Evolutionary conservation across 2,888 invertebrate genomes (phyloP), one percentile per base, ranked within the genome.

Genomic region (Pammene aurita): DNA sequence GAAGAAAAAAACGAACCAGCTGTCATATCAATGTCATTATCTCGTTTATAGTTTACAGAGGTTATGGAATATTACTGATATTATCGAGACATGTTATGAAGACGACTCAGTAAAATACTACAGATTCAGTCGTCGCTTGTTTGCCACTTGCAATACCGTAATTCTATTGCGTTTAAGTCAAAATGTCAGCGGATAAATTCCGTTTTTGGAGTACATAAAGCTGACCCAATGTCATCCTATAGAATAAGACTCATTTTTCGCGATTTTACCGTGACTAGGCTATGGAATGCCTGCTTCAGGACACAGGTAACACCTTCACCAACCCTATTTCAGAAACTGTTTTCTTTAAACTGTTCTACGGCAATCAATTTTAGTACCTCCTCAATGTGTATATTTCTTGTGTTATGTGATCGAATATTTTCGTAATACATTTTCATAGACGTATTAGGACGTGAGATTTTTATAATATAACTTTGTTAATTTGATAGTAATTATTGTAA

Each of bases 221-320:
- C 60, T 55, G 65, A 65, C 13, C 48, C 58, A 54, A 69, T 69
- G 69, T 69, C 69, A 46, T 69, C 69, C n/a, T 60, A 41, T 48
- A 77, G 76, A 72, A 75, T 89, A 55, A 80, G 84, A 64, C 78
- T 84, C 76, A 76, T 89, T 44, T 75, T 89, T n/a, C 86, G 81
- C 72, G 86, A 87, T 80, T 82, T 89, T n/a, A 76, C 78, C 75
- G 78, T 87, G 63, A 77, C 75, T 74, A 86, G 82, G 71, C 71
- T 90, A 48, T 89, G 87, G 86, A 87, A 81, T 77, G 80, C 77
- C 64, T 92, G 90, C 89, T 82, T 83, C 55, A 81, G 88, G 11
- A 84, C 80, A 78, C 80, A 80, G 62, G 62, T 62, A 52, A 26
- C 7, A 52, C n/a, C 41, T 35, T 50, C 10, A 62, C n/a, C n/a